A percentile compares a stretch with the other conserved stretches of the same genome.
phyloP scores from a whole-genome alignment of 2,888 invertebrate genomes.

The Eudemis profundana region DNA sequence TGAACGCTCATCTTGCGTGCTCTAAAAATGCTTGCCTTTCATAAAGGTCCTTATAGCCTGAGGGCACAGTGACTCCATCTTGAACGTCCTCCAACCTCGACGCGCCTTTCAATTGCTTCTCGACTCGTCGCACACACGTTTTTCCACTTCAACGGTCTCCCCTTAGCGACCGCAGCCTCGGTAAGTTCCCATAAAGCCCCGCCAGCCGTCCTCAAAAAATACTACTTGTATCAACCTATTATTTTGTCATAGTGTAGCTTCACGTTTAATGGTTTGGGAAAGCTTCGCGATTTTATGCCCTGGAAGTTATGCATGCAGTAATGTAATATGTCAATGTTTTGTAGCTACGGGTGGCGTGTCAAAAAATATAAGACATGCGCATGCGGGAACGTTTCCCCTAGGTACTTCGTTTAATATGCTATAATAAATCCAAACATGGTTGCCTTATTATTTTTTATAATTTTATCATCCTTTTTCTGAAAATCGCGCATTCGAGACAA shows the following conservation, averaged over 20 bases:
- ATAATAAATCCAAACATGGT: too few species aligned
- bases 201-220: conserved; percentile 51
- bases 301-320: conserved; percentile 23
- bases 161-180: conserved; percentile 48
- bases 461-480: too few species aligned
- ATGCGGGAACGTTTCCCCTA: background rate
- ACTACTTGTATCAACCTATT: conserved; percentile 54
- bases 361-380: conserved; percentile 11
- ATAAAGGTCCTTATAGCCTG: conserved; percentile 10
- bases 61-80: conserved; percentile 25
- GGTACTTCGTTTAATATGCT: too few species aligned
- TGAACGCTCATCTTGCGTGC: conserved; percentile 6
- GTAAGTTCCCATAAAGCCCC: conserved; percentile 53
- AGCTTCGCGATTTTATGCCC: conserved; percentile 24
- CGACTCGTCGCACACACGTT: conserved; percentile 54
- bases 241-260: conserved; percentile 56
- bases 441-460: too few species aligned
- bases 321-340: conserved; percentile 9
- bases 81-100: conserved; percentile 16
- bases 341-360: conserved; percentile 18
- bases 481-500: too few species aligned
- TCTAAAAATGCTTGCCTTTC: conserved; percentile 3
- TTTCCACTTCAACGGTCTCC: conserved; percentile 59
- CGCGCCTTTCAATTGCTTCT: conserved; percentile 47
- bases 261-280: conserved; percentile 25